Percentiles rank a stretch among this genome's conserved stretches.
Evolutionary conservation across 2,113 vertebrate species (phyloP).

Genomic region (Istiophorus platypterus): DNA sequence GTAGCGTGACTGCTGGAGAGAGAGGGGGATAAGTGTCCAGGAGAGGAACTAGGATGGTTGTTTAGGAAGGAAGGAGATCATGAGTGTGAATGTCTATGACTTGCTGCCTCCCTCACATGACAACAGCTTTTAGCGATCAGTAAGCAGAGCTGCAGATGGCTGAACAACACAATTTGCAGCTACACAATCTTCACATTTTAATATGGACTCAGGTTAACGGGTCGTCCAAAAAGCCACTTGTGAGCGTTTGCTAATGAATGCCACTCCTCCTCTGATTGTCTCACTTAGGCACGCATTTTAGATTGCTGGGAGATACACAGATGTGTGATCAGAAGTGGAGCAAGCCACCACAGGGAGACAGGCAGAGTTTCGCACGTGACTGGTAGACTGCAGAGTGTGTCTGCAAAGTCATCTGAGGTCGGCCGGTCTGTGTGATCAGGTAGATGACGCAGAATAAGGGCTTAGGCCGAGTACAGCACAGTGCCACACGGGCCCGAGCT

Average conservation of each 20-base stretch:
- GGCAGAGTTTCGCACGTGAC: constrained; percentile 72
- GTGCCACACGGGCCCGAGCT: constrained; percentile 27
- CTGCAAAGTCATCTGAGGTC: constrained; percentile 85
- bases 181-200: constrained; percentile 51
- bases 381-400: constrained; percentile 79
- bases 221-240: constrained; percentile 5
- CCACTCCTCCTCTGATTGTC: constrained; percentile 42
- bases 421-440: constrained; percentile 66
- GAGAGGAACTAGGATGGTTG: constrained; percentile 22
- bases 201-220: constrained; percentile 29
- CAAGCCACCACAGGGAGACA: constrained; percentile 58
- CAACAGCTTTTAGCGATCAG: constrained; percentile 44
- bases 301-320: constrained; percentile 60
- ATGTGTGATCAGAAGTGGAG: constrained; percentile 71
- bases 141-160: constrained; percentile 45
- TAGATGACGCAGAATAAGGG: constrained; percentile 64
- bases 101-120: constrained; percentile 23
- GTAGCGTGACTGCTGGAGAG: constrained; percentile 41
- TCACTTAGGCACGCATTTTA: constrained; percentile 35
- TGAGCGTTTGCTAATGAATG: constrained; percentile 45
- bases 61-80: constrained; percentile 32
- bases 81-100: constrained; percentile 4
- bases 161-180: constrained; percentile 48
- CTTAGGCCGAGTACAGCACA: constrained; percentile 48
- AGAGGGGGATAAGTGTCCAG: constrained; percentile 37